A percentile compares a stretch with the other conserved stretches of the same genome.
Conservation (phyloP, 2,797 vertebrate species). For the Gouania willdenowi region DNA sequence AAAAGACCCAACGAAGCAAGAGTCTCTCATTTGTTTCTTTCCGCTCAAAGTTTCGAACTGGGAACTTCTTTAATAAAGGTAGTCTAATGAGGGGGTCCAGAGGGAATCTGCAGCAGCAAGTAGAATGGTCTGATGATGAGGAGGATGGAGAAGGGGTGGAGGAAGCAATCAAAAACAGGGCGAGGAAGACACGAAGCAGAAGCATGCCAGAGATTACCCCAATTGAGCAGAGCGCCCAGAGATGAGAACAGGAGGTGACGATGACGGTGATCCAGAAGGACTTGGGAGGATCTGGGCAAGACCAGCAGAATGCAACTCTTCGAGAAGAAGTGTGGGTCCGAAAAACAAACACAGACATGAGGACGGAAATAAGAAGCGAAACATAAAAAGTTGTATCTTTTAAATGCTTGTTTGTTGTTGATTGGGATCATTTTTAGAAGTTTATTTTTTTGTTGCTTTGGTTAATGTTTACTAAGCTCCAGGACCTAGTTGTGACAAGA, state of each 20-base stretch:
- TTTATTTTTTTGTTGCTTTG: no score
- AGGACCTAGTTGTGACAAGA: no score
- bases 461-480: no score
- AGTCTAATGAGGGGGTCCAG: conserved; percentile 58
- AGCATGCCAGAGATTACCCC: conserved; percentile 81
- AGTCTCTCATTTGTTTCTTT: conserved; percentile 77
- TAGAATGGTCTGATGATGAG: conserved; percentile 72
- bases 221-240: conserved; percentile 63
- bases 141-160: conserved; percentile 58
- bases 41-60: conserved; percentile 64
- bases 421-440: no score
- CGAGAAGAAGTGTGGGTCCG: background rate
- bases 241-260: conserved; percentile 35
- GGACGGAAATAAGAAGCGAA: background rate
- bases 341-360: background rate
- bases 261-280: background rate
- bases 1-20: conserved; percentile 75
- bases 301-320: no score
- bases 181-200: conserved; percentile 71
- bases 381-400: no score
- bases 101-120: conserved; percentile 72
- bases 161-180: conserved; percentile 47
- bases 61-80: conserved; percentile 50
- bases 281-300: background rate
- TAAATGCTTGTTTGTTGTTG: no score